Percentiles rank a stretch among this genome's conserved stretches.
Conservation (phyloP, 1,140 invertebrate species). For the Paralvinella palmiformis region DNA sequence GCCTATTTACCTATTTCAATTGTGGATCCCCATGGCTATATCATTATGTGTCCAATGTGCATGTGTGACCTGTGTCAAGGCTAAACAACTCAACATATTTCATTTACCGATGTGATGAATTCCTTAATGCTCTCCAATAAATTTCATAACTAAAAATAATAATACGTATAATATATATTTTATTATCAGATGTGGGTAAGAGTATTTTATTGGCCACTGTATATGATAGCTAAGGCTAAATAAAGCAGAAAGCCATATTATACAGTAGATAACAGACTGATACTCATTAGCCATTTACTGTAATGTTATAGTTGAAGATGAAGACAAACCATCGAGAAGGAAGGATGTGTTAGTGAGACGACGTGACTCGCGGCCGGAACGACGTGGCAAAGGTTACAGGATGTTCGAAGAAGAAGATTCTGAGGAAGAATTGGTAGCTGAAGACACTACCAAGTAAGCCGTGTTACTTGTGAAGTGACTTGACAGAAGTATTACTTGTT, state of each 20-base stretch:
- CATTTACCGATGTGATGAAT: too few relatives aligned
- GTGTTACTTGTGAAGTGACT: background rate
- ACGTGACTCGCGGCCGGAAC: slow-evolving; percentile 59
- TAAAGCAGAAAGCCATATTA: background rate
- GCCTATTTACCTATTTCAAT: too few relatives aligned
- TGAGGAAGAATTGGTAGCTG: slow-evolving; percentile 62
- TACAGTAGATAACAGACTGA: slow-evolving; percentile 63
- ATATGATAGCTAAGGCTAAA: background rate
- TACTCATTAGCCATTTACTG: slow-evolving; percentile 64
- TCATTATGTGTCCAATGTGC: too few relatives aligned
- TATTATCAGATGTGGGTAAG: too few relatives aligned
- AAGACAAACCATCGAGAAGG: slow-evolving; percentile 63
- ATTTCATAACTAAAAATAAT: background rate
- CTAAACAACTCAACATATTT: too few relatives aligned
- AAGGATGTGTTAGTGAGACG: slow-evolving; percentile 66
- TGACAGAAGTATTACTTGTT: too few relatives aligned
- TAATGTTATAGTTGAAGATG: slow-evolving; percentile 61
- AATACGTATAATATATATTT: background rate
- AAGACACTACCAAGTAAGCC: slow-evolving; percentile 73
- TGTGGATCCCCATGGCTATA: too few relatives aligned
- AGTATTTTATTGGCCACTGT: background rate
- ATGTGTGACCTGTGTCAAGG: too few relatives aligned
- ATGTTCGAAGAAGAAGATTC: slow-evolving; percentile 88
- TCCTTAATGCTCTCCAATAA: background rate
- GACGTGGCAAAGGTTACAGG: slow-evolving; percentile 78